Percentiles rank a stretch among this genome's conserved stretches.
Conservation (phyloP, 2,113 vertebrate species). For the Charina bottae region DNA sequence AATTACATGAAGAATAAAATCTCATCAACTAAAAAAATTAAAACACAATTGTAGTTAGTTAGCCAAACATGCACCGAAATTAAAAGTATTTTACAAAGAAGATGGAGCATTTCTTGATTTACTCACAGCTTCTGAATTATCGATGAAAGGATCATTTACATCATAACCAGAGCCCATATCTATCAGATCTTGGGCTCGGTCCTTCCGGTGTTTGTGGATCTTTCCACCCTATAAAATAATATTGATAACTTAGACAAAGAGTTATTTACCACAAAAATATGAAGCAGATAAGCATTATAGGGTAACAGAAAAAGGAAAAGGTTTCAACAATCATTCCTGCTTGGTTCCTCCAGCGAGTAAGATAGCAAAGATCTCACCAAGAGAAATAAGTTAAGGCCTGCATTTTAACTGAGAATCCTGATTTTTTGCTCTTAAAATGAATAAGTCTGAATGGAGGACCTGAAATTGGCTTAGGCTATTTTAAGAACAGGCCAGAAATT, state of each 20-base stretch:
- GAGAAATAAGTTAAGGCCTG: not conserved
- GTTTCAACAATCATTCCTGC: not conserved
- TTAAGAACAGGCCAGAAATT: not conserved
- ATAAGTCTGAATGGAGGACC: not conserved
- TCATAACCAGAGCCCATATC: conserved; percentile 98
- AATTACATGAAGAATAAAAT: not conserved
- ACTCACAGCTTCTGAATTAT: conserved; percentile 98
- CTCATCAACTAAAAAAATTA: not conserved
- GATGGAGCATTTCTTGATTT: conserved; percentile 17
- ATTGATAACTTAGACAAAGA: conserved; percentile 9
- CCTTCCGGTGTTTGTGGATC: conserved; percentile 89
- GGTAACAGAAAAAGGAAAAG: not conserved
- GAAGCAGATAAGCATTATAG: not conserved
- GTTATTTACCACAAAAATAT: not conserved
- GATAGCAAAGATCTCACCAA: not conserved
- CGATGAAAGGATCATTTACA: conserved; percentile 96
- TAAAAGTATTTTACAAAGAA: not conserved
- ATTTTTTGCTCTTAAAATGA: not conserved
- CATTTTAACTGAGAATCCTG: not conserved
- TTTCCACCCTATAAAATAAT: conserved; percentile 77
- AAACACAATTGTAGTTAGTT: not conserved
- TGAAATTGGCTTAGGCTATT: not conserved
- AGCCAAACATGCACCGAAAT: not conserved
- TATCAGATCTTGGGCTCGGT: conserved; percentile 96
- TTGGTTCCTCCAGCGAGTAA: not conserved